Evolutionary conservation across 2,888 invertebrate species (phyloP), one percentile per base, ranked within the genome.

Genomic region (Eupithecia subfuscata): DNA sequence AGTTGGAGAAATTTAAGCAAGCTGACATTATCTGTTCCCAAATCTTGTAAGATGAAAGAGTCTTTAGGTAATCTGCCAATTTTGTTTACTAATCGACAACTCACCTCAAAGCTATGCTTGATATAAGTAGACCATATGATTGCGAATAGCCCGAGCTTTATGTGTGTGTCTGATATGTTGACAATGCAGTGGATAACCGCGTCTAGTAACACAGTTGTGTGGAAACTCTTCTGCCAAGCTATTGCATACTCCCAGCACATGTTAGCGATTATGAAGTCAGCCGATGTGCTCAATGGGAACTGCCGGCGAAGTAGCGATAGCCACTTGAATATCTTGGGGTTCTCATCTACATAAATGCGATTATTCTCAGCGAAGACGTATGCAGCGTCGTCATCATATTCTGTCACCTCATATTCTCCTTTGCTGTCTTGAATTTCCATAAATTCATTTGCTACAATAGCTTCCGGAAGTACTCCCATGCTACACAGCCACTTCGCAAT

Each of bases 171-270:
- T 22, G 96, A 95, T 84, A 98, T 96, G 80, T 95, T 94, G 72
- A 95, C 94, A 70, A 98, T 92, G 86, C 97, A 97, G 71, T 93
- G 93, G 8, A 98, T 85, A 0, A 97, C 96, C n/a, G 97, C 96
- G 80, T 96, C 95, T 48, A 99, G 94, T 82, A 96, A 95, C 18
- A 95, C 93, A 8, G 97, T 92, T 79, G 96, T 95, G 67, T 96
- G 95, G 78, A 97, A 95, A 81, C 97, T 96, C 88, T 97, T 97
- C 86, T 97, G 97, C 98, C 99, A 99, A 71, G 96, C 96, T 81
- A 97, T 96, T 73, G 98, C 96, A 88, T 97, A 98, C 89, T 99
- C 98, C 99, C 99, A 99, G 81, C 97, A 96, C 95, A 98, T 97
- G 88, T 98, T 98, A 18, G 97, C 96, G 70, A 98, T 94, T 63